phyloP scores from a whole-genome alignment of 37 sponge, comb jelly and placozoan species.

The Amphimedon queenslandica region DNA sequence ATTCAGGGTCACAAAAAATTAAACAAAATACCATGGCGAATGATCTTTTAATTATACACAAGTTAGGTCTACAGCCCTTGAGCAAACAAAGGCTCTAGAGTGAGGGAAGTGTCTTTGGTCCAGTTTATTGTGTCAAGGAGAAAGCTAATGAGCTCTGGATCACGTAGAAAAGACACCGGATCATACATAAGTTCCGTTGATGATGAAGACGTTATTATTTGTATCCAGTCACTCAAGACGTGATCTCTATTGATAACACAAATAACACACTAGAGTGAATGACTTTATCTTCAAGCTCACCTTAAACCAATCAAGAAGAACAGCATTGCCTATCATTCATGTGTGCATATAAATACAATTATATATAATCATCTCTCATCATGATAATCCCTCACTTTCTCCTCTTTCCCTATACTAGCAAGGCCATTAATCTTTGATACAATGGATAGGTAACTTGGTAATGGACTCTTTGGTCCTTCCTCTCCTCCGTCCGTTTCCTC shows the following conservation, averaged over 20 bases:
- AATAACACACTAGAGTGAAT: conserved; percentile 27
- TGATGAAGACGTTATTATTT: conserved; percentile 33
- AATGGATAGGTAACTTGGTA: background rate
- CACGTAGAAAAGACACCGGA: conserved; percentile 42
- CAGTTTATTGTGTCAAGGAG: conserved; percentile 29
- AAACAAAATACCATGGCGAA: background rate
- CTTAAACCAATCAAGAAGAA: conserved; percentile 17
- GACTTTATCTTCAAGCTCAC: background rate
- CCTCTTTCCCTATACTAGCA: conserved; percentile 48
- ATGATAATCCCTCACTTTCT: conserved; percentile 27
- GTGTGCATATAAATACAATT: no score
- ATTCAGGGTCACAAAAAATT: no score
- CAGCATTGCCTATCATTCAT: conserved; percentile 1
- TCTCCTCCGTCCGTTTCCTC: background rate
- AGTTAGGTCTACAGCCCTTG: conserved; percentile 26
- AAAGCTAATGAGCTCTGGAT: conserved; percentile 45
- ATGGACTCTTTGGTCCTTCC: background rate
- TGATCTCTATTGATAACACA: conserved; percentile 47
- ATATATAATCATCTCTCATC: background rate
- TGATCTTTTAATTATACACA: background rate
- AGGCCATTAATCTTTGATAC: conserved; percentile 33
- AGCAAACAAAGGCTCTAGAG: conserved; percentile 44
- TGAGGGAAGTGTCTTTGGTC: conserved; percentile 17
- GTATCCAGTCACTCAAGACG: conserved; percentile 50
- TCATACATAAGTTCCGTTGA: conserved; percentile 55